Evolutionary conservation across 2,113 vertebrate species (phyloP).

Genomic region (Camelus bactrianus): DNA sequence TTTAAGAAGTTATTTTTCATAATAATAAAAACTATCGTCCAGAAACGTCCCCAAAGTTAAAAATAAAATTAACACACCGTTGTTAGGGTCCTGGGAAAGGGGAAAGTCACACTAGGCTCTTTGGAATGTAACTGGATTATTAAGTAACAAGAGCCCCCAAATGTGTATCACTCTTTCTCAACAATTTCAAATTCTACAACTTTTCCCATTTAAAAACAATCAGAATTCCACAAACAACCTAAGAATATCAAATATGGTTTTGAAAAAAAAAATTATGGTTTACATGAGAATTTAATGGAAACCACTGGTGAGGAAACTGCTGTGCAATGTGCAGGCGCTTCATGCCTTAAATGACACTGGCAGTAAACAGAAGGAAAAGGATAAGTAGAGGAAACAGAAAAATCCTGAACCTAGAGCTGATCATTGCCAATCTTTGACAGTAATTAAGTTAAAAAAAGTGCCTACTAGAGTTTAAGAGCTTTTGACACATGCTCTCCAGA

Average conservation of each 20-base stretch:
- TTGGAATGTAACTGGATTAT: background rate
- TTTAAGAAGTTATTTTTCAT: background rate
- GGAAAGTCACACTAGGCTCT: background rate
- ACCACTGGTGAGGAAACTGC: background rate
- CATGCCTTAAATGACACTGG: background rate
- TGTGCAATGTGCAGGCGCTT: background rate
- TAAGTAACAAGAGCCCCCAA: background rate
- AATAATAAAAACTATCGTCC: background rate
- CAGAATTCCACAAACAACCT: background rate
- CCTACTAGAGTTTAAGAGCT: background rate
- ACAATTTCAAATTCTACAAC: background rate
- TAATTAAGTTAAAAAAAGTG: slow-evolving; percentile 30
- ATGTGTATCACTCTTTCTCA: background rate
- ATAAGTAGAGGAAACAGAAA: background rate
- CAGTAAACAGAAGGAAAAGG: background rate
- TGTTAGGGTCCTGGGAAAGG: background rate
- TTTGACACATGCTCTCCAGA: background rate
- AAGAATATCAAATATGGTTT: background rate
- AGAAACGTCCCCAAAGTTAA: background rate
- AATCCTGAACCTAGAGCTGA: background rate
- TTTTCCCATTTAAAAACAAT: background rate
- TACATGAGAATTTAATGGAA: background rate
- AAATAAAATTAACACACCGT: background rate
- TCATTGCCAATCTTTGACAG: background rate
- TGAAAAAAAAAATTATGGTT: background rate